Evolutionary conservation across 1,140 invertebrate species (phyloP).

Genomic region (Hycleus phaleratus): DNA sequence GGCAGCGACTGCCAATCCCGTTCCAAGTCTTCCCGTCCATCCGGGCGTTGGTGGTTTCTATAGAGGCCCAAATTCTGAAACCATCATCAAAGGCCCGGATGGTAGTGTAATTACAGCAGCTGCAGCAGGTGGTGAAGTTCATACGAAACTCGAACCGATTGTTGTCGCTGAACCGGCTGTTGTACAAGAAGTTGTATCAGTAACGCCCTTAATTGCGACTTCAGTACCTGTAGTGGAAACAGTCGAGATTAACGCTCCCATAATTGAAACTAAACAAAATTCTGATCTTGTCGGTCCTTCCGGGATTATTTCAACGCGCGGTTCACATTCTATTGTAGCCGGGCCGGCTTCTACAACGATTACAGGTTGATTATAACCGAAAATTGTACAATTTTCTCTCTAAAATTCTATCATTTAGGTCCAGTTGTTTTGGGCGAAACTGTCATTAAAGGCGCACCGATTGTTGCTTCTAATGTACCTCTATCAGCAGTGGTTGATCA

Average conservation of each 20-base stretch:
- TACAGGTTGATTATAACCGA: slow-evolving; percentile 17
- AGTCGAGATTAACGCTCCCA: slow-evolving; percentile 25
- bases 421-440: slow-evolving; percentile 5
- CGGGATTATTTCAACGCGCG: slow-evolving; percentile 31
- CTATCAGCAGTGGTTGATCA: not conserved
- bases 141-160: slow-evolving; percentile 23
- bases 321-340: slow-evolving; percentile 30
- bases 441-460: slow-evolving; percentile 2
- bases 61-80: slow-evolving; percentile 32
- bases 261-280: slow-evolving; percentile 24
- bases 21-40: slow-evolving; percentile 11
- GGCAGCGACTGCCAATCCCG: slow-evolving; percentile 1
- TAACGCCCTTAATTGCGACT: slow-evolving; percentile 1
- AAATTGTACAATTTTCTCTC: not conserved
- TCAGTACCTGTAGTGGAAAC: slow-evolving; percentile 28
- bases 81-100: slow-evolving; percentile 36
- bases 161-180: slow-evolving; percentile 21
- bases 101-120: slow-evolving; percentile 32
- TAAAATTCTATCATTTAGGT: not conserved
- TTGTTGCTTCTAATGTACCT: not conserved
- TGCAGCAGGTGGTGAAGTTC: slow-evolving; percentile 25
- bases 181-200: not conserved
- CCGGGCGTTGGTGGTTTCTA: slow-evolving; percentile 33
- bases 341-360: slow-evolving; percentile 35
- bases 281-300: slow-evolving; percentile 33